Evolutionary conservation across 2,888 invertebrate genomes (phyloP).

Genomic region (Nephrotoma appendiculata): DNA sequence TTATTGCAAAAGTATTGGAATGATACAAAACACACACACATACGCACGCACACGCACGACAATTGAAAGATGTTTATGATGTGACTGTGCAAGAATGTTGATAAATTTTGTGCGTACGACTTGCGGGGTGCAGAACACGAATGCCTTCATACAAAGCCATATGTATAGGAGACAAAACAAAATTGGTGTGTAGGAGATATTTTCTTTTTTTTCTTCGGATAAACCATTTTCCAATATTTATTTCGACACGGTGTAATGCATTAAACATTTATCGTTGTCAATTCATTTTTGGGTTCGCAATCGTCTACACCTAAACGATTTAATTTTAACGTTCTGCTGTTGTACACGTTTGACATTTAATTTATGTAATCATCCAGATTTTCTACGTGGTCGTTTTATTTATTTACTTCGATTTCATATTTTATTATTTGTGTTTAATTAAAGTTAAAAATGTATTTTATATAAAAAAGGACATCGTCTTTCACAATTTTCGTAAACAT

Average conservation of each 20-base stretch:
- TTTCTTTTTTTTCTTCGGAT: neutral
- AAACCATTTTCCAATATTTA: neutral
- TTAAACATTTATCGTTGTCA: neutral
- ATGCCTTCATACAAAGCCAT: no score
- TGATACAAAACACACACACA: no score
- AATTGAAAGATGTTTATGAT: neutral
- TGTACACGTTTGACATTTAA: neutral
- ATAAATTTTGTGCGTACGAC: neutral
- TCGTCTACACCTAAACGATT: neutral
- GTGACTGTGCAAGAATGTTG: neutral
- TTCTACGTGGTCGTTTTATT: neutral
- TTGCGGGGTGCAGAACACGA: neutral
- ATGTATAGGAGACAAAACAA: no score
- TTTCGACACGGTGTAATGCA: neutral
- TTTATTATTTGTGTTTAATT: no score
- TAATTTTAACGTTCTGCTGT: neutral
- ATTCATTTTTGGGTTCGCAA: neutral
- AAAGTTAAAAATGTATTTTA: no score
- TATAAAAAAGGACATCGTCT: neutral
- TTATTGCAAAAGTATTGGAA: neutral
- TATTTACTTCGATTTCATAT: neutral
- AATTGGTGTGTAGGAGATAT: neutral
- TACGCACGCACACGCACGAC: neutral
- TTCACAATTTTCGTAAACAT: neutral
- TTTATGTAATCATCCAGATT: neutral